Conservation (phyloP, 1,140 invertebrate species). For the Hirudo medicinalis region DNA sequence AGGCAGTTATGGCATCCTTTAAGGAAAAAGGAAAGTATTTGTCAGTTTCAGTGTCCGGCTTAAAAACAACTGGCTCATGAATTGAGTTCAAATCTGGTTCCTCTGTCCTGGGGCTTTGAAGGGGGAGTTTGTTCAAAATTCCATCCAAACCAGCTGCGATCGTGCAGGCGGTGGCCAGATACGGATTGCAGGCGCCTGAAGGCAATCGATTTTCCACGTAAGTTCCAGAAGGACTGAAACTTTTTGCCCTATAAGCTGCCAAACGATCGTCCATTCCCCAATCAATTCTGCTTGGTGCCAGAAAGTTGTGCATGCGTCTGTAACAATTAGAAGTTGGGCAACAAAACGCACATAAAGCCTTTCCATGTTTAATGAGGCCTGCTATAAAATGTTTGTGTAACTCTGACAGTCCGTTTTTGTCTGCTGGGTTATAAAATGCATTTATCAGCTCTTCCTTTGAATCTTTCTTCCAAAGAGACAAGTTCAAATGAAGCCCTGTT, state of each 20-base stretch:
- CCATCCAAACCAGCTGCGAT: slow-evolving; percentile 28
- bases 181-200: slow-evolving; percentile 25
- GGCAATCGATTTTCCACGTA: slow-evolving; percentile 27
- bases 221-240: slow-evolving; percentile 14
- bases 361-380: slow-evolving; percentile 25
- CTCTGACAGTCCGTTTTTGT: slow-evolving; percentile 20
- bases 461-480: slow-evolving; percentile 24
- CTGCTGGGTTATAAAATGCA: slow-evolving; percentile 22
- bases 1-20: slow-evolving; percentile 22
- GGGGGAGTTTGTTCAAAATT: slow-evolving; percentile 22
- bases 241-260: slow-evolving; percentile 19
- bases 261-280: slow-evolving; percentile 24
- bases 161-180: slow-evolving; percentile 26
- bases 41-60: background rate
- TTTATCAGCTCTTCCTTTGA: slow-evolving; percentile 12
- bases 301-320: slow-evolving; percentile 20
- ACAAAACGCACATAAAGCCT: slow-evolving; percentile 24
- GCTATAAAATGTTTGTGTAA: slow-evolving; percentile 26
- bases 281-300: slow-evolving; percentile 22
- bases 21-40: slow-evolving; percentile 23
- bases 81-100: background rate
- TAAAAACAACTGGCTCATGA: background rate
- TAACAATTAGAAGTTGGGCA: slow-evolving; percentile 28
- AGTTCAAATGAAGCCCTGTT: slow-evolving; percentile 26
- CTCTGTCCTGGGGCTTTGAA: background rate